phyloP scores from a whole-genome alignment of 2,888 invertebrate species.

The Acronicta leporina region DNA sequence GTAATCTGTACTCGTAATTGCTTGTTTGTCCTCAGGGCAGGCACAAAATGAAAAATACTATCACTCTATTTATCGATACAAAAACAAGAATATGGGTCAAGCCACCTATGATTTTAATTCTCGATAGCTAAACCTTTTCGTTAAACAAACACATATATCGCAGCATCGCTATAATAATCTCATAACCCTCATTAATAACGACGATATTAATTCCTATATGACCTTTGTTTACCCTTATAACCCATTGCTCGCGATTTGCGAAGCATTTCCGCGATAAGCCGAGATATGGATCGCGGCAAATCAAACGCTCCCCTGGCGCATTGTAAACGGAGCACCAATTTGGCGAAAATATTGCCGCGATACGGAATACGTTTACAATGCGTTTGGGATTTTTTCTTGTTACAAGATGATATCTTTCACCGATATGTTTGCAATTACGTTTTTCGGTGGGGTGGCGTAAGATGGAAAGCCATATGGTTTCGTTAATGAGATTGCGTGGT shows the following conservation, averaged over 20 bases:
- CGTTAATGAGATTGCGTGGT: conserved; percentile 26
- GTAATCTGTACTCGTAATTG: neutral
- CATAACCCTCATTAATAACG: conserved; percentile 47
- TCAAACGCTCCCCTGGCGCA: conserved; percentile 80
- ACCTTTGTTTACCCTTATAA: conserved; percentile 53
- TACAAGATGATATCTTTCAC: conserved; percentile 54
- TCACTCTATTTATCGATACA: conserved; percentile 14
- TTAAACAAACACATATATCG: conserved; percentile 34
- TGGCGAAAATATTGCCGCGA: conserved; percentile 75
- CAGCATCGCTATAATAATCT: conserved; percentile 33
- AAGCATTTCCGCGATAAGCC: conserved; percentile 64
- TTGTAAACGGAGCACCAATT: conserved; percentile 71
- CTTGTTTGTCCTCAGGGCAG: neutral
- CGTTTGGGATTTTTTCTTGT: conserved; percentile 75
- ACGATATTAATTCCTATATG: conserved; percentile 50
- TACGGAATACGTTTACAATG: conserved; percentile 76
- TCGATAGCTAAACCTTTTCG: conserved; percentile 44
- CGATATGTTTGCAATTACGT: conserved; percentile 53
- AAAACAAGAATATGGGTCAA: conserved; percentile 29
- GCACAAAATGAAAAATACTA: conserved; percentile 13
- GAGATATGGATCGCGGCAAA: conserved; percentile 71
- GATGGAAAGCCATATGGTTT: conserved; percentile 13
- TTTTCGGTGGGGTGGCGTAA: conserved; percentile 48
- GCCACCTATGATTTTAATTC: conserved; percentile 25
- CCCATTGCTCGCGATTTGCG: conserved; percentile 36